Percentiles rank a stretch among this genome's conserved stretches.
Conservation (phyloP, 23 tunicate species). For the Trididemnum miniatum region DNA sequence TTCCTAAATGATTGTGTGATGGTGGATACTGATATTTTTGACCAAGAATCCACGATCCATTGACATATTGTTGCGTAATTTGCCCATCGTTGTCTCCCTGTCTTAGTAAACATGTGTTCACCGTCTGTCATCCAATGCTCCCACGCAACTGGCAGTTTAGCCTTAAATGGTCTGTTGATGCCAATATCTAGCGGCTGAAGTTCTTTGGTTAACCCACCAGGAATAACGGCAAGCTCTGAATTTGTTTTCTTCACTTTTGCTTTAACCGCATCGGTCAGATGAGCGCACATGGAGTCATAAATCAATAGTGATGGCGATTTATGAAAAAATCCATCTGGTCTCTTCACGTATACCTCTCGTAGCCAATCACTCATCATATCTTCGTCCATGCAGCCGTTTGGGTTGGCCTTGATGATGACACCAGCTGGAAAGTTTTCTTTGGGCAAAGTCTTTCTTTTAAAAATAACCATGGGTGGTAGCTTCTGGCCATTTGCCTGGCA, state of each 20-base stretch:
- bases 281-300: constrained; percentile 55
- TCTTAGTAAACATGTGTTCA: constrained; percentile 58
- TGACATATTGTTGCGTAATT: constrained; percentile 42
- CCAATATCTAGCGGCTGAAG: constrained; percentile 71
- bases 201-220: constrained; percentile 61
- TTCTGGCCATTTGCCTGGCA: constrained; percentile 54
- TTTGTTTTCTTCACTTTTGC: constrained; percentile 55
- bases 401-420: constrained; percentile 64
- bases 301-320: constrained; percentile 45
- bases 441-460: constrained; percentile 49
- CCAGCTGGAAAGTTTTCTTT: constrained; percentile 58
- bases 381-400: constrained; percentile 64
- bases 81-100: constrained; percentile 59
- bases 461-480: constrained; percentile 54
- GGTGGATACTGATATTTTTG: constrained; percentile 53
- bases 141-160: constrained; percentile 54
- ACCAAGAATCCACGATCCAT: constrained; percentile 60
- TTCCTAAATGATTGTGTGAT: constrained; percentile 56
- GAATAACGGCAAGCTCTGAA: constrained; percentile 57
- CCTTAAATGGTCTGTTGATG: constrained; percentile 57
- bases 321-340: constrained; percentile 62
- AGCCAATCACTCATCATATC: constrained; percentile 62
- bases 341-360: constrained; percentile 53
- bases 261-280: constrained; percentile 50
- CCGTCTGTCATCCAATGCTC: constrained; percentile 64